Evolutionary conservation across 37 sponge, comb jelly and placozoan species (phyloP).

Genomic region (Beroe ovata): DNA sequence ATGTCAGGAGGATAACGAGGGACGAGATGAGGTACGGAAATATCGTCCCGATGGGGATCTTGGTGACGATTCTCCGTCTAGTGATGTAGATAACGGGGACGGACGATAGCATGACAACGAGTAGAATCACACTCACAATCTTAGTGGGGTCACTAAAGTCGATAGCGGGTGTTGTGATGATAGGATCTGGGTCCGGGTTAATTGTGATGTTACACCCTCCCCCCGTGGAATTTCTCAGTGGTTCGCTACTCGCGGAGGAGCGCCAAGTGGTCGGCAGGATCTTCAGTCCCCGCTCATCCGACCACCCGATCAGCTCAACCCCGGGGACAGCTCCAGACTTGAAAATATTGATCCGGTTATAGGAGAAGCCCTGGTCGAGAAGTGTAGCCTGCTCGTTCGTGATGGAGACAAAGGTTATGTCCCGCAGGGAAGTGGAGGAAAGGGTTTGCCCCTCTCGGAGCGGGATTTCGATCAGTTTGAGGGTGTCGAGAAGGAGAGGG

Average conservation of each 20-base stretch:
- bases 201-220: neutral
- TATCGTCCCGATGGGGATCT: neutral
- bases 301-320: constrained; percentile 29
- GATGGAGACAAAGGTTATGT: neutral
- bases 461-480: constrained; percentile 27
- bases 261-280: constrained; percentile 43
- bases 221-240: neutral
- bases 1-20: neutral
- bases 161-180: neutral
- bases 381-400: neutral
- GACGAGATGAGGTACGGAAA: constrained; percentile 6
- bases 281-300: constrained; percentile 11
- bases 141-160: neutral
- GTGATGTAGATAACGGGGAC: neutral
- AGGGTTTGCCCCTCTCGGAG: neutral
- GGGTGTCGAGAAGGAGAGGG: constrained; percentile 43
- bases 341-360: constrained; percentile 43
- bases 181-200: neutral
- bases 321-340: constrained; percentile 17
- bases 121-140: neutral
- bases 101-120: neutral
- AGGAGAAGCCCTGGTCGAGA: constrained; percentile 36
- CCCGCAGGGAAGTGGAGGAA: neutral
- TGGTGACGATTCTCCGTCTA: neutral
- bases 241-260: constrained; percentile 3